Conservation (phyloP, 2,113 vertebrate genomes). For the Drymodes brunneopygia region DNA sequence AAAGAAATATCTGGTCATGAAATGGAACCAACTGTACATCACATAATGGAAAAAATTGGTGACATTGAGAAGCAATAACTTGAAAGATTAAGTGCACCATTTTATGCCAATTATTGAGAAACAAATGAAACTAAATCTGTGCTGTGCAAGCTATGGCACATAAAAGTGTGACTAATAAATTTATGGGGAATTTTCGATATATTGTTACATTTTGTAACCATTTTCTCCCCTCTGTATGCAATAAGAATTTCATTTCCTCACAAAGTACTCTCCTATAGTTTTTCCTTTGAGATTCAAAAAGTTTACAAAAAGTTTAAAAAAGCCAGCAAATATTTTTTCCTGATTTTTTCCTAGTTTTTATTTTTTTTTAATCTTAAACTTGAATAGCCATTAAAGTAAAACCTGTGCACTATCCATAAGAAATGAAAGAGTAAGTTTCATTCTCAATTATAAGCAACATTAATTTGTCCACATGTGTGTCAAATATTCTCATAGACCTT, state of each 20-base stretch:
- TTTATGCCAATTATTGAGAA: conserved; percentile 10
- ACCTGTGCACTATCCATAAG: rapidly evolving
- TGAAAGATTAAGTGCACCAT: background rate
- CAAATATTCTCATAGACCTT: background rate
- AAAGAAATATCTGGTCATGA: background rate
- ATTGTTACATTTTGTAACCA: background rate
- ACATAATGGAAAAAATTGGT: background rate
- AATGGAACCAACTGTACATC: background rate
- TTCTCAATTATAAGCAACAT: background rate
- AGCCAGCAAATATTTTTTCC: background rate
- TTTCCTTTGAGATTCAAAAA: background rate
- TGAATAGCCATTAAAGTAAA: background rate
- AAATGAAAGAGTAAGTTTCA: background rate
- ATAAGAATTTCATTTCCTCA: background rate
- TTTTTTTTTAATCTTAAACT: background rate
- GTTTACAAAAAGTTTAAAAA: background rate
- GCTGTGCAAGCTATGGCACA: background rate
- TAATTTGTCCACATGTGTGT: background rate
- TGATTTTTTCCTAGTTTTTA: background rate
- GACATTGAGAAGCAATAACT: background rate
- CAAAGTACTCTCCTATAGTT: background rate
- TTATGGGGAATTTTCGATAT: background rate
- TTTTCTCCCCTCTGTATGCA: background rate
- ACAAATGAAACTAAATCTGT: background rate
- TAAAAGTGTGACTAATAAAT: background rate